Conservation (phyloP, 2,113 vertebrate genomes). For the Paralichthys olivaceus region DNA sequence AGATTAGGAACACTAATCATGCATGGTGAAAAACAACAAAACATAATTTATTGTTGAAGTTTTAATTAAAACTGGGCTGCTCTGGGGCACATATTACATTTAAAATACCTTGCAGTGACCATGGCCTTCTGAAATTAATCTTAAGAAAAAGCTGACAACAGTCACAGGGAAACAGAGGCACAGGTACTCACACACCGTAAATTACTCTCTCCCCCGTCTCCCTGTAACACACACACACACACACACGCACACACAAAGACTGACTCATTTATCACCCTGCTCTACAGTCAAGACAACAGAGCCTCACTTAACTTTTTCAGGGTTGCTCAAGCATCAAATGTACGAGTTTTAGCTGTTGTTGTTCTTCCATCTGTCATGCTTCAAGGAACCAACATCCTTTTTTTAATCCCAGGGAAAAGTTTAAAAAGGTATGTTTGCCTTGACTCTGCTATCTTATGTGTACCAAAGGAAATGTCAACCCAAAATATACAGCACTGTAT, state of each 20-base stretch:
- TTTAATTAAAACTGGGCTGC: slow-evolving; percentile 57
- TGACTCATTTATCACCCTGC: slow-evolving; percentile 69
- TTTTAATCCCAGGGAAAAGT: slow-evolving; percentile 44
- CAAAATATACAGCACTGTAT: slow-evolving; percentile 56
- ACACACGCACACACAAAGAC: neutral
- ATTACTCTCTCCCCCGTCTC: slow-evolving; percentile 23
- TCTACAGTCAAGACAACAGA: slow-evolving; percentile 66
- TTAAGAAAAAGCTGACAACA: slow-evolving; percentile 47
- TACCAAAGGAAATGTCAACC: slow-evolving; percentile 59
- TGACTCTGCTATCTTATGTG: slow-evolving; percentile 53
- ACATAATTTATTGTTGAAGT: slow-evolving; percentile 42
- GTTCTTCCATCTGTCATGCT: slow-evolving; percentile 73
- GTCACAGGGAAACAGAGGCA: slow-evolving; percentile 35
- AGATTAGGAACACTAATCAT: slow-evolving; percentile 43
- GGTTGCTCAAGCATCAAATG: slow-evolving; percentile 75
- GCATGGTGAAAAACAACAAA: slow-evolving; percentile 3
- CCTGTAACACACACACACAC: slow-evolving; percentile 2
- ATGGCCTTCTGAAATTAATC: slow-evolving; percentile 54
- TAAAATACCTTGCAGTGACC: slow-evolving; percentile 55
- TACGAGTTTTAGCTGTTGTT: slow-evolving; percentile 71
- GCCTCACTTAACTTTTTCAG: slow-evolving; percentile 72
- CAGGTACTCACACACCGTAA: slow-evolving; percentile 46
- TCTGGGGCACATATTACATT: slow-evolving; percentile 48
- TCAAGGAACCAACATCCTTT: slow-evolving; percentile 62
- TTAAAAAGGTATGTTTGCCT: slow-evolving; percentile 64